Evolutionary conservation across 2,113 vertebrate genomes (phyloP).

Genomic region (Thomomys bottae): DNA sequence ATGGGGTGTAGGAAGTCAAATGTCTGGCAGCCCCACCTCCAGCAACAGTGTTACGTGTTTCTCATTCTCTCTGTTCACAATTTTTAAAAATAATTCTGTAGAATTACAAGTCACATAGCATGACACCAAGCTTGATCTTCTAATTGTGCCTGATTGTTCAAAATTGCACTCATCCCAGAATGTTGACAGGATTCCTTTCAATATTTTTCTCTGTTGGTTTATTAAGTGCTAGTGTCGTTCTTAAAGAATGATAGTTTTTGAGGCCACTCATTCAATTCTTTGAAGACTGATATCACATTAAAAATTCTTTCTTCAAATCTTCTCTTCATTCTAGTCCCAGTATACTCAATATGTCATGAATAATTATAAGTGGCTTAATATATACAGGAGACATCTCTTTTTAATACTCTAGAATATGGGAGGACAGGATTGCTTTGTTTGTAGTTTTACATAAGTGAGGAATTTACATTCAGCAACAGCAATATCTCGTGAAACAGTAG

Average conservation of each 20-base stretch:
- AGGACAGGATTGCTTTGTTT: constrained; percentile 7
- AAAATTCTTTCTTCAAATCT: constrained; percentile 21
- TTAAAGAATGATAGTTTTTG: constrained; percentile 54
- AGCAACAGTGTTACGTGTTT: not conserved
- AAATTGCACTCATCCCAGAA: constrained; percentile 54
- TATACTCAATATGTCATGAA: constrained; percentile 55
- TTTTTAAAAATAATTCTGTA: constrained; percentile 48
- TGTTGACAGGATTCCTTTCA: constrained; percentile 64
- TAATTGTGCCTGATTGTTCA: constrained; percentile 55
- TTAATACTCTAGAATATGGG: constrained; percentile 39
- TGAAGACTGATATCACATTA: constrained; percentile 60
- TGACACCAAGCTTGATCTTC: constrained; percentile 47
- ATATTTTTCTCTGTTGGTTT: constrained; percentile 53
- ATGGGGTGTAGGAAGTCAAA: not conserved
- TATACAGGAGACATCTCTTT: constrained; percentile 28
- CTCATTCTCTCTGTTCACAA: constrained; percentile 8
- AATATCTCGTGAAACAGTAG: not conserved
- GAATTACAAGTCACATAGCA: not conserved
- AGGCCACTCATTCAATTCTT: constrained; percentile 43
- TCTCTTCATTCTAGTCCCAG: constrained; percentile 33
- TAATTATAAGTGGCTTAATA: constrained; percentile 65
- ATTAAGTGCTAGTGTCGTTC: constrained; percentile 49
- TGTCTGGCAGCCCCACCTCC: not conserved
- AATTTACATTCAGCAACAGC: constrained; percentile 24
- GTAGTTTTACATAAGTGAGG: not conserved